A percentile compares a stretch with the other conserved stretches of the same genome.
Evolutionary conservation across 2,113 vertebrate species (phyloP).

Genomic region (Hypomesus transpacificus): DNA sequence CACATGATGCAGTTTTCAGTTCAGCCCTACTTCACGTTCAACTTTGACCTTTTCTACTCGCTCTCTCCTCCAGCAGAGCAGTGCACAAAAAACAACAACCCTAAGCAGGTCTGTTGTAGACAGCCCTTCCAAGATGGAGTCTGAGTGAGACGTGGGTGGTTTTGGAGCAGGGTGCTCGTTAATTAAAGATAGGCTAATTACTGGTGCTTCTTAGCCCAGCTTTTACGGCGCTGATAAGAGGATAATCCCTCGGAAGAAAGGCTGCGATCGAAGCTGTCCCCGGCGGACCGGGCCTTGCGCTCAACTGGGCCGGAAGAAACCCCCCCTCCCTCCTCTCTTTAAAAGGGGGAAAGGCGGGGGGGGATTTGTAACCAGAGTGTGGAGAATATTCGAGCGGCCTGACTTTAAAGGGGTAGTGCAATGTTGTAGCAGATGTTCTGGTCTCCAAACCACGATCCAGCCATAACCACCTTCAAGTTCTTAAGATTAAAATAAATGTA

Average conservation of each 20-base stretch:
- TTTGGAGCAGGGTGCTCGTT: constrained; percentile 68
- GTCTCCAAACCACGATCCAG: too few relatives aligned
- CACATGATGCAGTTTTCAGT: constrained; percentile 42
- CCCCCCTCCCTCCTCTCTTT: constrained; percentile 29
- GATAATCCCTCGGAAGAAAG: constrained; percentile 74
- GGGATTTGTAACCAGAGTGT: constrained; percentile 38
- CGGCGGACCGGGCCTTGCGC: constrained; percentile 61
- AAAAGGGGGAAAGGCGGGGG: constrained; percentile 24
- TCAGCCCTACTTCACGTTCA: constrained; percentile 53
- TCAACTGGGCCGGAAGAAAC: constrained; percentile 57
- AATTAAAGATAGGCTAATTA: constrained; percentile 80
- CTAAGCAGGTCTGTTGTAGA: constrained; percentile 32
- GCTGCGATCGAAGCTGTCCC: constrained; percentile 69
- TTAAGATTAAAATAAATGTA: too few relatives aligned
- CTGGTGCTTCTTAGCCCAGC: constrained; percentile 70
- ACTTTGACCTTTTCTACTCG: constrained; percentile 63
- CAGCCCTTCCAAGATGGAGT: constrained; percentile 56
- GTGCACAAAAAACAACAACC: constrained; percentile 57
- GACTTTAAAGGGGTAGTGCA: constrained; percentile 45
- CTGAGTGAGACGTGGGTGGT: constrained; percentile 64
- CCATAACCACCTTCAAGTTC: too few relatives aligned
- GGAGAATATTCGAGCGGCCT: constrained; percentile 66
- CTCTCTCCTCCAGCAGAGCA: not conserved
- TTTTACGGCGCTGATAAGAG: constrained; percentile 72
- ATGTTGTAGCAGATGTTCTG: constrained; percentile 3